Evolutionary conservation across 2,113 vertebrate species (phyloP), one percentile per base, ranked within the genome.

Genomic region (Gracilinanus agilis): DNA sequence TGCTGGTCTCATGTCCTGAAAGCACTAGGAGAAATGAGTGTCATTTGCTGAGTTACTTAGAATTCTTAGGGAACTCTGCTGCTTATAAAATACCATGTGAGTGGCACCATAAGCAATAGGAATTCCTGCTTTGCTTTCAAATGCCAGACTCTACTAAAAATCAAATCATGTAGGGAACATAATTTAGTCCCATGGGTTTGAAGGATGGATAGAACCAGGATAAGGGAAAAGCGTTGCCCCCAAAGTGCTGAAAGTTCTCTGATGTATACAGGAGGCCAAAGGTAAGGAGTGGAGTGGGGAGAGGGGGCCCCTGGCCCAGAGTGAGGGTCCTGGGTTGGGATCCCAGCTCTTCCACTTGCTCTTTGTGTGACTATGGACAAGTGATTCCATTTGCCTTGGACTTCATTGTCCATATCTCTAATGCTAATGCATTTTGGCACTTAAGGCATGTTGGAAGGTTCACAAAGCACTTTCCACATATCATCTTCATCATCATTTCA

Each of bases 181-280:
- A 97, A 96, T 90, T 3, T n/a, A 34, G 25, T 21, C 16, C 34
- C 34, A n/a, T 21, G 12, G n/a, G 67, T 75, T 75, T n/a, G 34
- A 75, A 75, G 67, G 1, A n/a, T 75, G 61, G 13, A 67, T 34
- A 67, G 5, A 89, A 90, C 2, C 54, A 95, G 67, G 95, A 40
- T 40, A 89, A 91, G 93, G 95, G 94, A 91, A 91, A 94, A 95
- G 95, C 97, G 93, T 89, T 95, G 75, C 94, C 89, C 90, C 55
- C 92, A 58, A 5, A 88, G 61, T 90, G 83, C 61, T 21, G 0
- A 91, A 6, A 89, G 92, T 92, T 93, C 90, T 90, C 94, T 92
- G 91, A 96, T 89, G 92, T 75, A 34, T 75, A 16, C 16, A 75
- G 40, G 34, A 75, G 61, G 10, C 27, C 2, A 9, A 3, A 34